Percentiles rank a stretch among this genome's conserved stretches.
Conservation (phyloP, 2,797 vertebrate species). For the Coregonus sp. region DNA sequence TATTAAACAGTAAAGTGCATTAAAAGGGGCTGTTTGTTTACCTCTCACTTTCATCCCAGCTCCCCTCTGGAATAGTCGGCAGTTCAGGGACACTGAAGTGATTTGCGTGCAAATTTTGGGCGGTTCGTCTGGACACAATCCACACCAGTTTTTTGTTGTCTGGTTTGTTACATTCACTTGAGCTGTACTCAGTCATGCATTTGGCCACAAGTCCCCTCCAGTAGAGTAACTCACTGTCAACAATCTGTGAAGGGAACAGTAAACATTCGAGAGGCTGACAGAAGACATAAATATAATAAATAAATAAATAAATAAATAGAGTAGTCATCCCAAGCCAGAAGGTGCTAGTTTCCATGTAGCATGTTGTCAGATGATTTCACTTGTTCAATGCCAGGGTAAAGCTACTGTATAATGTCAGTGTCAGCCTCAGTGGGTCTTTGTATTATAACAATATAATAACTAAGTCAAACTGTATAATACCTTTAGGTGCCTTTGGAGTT, state of each 20-base stretch:
- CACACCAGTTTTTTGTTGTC: slow-evolving; percentile 94
- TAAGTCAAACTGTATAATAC: slow-evolving; percentile 62
- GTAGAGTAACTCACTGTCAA: slow-evolving; percentile 83
- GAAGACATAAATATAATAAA: no score
- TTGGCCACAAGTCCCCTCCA: slow-evolving; percentile 92
- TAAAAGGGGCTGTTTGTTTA: slow-evolving; percentile 48
- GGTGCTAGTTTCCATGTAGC: slow-evolving; percentile 2
- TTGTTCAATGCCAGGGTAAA: background rate
- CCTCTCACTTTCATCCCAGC: slow-evolving; percentile 88
- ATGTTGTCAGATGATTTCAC: background rate
- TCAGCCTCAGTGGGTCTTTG: background rate
- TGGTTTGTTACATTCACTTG: slow-evolving; percentile 91
- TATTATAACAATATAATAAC: background rate
- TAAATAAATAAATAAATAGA: slow-evolving; percentile 15
- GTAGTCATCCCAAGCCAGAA: background rate
- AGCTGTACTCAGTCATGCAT: slow-evolving; percentile 90
- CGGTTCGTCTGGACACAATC: slow-evolving; percentile 93
- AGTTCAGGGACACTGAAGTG: slow-evolving; percentile 89
- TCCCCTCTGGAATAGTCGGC: slow-evolving; percentile 91
- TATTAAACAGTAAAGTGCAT: slow-evolving; percentile 3
- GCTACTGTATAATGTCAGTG: background rate
- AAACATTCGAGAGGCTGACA: slow-evolving; percentile 23
- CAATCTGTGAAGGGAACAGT: slow-evolving; percentile 75
- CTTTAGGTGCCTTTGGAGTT: slow-evolving; percentile 90
- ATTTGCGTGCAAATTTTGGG: slow-evolving; percentile 89